phyloP scores from a whole-genome alignment of 1,140 invertebrate genomes.

The Caenorhabditis tropicalis region DNA sequence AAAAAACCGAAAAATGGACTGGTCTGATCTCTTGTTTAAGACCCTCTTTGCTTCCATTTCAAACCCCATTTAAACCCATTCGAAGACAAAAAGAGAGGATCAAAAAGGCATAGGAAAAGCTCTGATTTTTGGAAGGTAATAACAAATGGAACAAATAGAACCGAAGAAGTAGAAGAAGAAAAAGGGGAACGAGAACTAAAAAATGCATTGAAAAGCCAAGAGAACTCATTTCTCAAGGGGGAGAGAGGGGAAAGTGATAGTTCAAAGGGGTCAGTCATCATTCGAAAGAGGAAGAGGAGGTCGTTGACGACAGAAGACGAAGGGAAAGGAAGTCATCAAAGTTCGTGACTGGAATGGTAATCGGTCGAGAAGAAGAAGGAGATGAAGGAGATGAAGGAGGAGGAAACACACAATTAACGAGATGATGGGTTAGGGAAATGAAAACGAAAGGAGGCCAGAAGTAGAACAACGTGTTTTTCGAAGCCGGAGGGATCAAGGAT shows the following conservation, averaged over 20 bases:
- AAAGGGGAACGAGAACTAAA: background rate
- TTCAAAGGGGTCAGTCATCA: conserved; percentile 25
- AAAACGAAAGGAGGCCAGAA: background rate
- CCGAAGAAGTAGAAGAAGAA: background rate
- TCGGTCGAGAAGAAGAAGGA: background rate
- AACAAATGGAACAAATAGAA: background rate
- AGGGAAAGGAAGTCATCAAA: conserved; percentile 26
- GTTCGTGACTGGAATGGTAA: conserved; percentile 35
- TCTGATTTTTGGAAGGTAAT: background rate
- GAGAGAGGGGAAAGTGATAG: conserved; percentile 29
- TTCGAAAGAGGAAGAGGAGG: background rate
- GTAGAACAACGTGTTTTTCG: background rate
- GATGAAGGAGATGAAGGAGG: no score
- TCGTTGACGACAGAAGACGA: background rate
- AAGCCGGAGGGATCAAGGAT: no score
- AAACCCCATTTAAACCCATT: background rate
- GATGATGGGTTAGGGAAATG: background rate
- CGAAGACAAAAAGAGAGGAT: background rate
- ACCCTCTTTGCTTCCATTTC: no score
- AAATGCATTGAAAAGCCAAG: background rate
- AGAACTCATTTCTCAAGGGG: background rate
- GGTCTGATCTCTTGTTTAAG: no score
- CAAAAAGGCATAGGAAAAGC: background rate
- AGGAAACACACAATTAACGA: conserved; percentile 3
- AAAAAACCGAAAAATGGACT: no score